Base-by-base conservation (phyloP, 2,113 vertebrate genomes). In the Grammomys surdaster region DNA sequence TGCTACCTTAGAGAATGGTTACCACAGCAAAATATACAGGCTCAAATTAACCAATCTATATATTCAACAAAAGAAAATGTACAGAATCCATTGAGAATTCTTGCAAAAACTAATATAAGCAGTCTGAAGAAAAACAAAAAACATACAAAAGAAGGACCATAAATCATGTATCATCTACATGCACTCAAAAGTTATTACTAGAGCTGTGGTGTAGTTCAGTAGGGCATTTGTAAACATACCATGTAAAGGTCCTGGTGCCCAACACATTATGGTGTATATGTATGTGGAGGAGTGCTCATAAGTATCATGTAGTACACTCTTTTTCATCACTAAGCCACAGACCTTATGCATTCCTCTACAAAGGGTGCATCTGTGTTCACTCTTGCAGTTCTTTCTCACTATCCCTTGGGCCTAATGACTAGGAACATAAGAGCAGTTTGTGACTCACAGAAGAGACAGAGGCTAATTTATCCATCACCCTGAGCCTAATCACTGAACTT, bases 81-180 rank as follows among this genome's bases (percentile, higher is more conserved):
- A 78, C 1, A 72, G 36, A 92, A 84, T 56, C 81, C 88, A 88
- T 22, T 51, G 63, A 93, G 60, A 86, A 86, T 65, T 65, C 26
- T 76, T 96, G 1, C 13, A 81, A 89, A 96, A 89, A 54, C 36
- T 77, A 91, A 95, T 73, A 17, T 36, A 46, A 92, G 58, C 54
- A 93, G 80, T 58, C n/a, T 93, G 70, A 97, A 93, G 77, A 95
- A 85, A 67, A 46, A 93, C 0, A 76, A 28, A 92, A 90, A 82
- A 65, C 19, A 89, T 36, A 81, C 3, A 16, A 48, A 2, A 93
- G 48, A 88, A 67, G 69, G 46, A 92, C 88, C 20, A 87, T 67
- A 95, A 84, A 93, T 54, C 85, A 13, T 33, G 77, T 9, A 11
- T 54, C 85, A 13, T 33, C 87, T 7, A 19, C 9, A 92, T 43